Percentiles rank a stretch among this genome's conserved stretches.
These are phyloP conservation scores for Agonopterix heracliana DNA, from an alignment of 2,888 invertebrate species.

Conservation along the genomic window DNA sequence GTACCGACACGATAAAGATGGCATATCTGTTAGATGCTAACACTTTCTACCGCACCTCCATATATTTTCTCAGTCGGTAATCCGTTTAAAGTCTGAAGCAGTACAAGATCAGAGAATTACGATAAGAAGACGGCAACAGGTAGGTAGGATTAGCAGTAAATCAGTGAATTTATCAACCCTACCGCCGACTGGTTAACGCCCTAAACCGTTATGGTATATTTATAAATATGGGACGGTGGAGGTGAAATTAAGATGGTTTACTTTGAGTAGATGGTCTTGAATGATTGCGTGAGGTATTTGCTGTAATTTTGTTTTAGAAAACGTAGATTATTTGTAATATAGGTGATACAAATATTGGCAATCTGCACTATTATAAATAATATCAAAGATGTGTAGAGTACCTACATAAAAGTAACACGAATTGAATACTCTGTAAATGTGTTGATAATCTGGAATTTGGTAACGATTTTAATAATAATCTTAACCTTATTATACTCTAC, in stretches of 20 bases:
- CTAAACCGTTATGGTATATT: constrained; percentile 9
- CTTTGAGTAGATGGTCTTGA: not conserved
- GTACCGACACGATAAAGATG: not conserved
- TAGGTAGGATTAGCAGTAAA: constrained; percentile 12
- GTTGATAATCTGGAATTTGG: too few species aligned
- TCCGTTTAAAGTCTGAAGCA: constrained; percentile 9
- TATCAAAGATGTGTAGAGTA: too few species aligned
- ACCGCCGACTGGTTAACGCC: constrained; percentile 1
- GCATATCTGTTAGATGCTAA: not conserved
- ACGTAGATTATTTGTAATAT: too few species aligned
- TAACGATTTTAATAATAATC: too few species aligned
- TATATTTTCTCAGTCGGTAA: constrained; percentile 3
- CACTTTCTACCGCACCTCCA: constrained; percentile 5
- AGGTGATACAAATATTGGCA: too few species aligned
- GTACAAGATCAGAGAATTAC: constrained; percentile 6
- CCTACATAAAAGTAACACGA: too few species aligned
- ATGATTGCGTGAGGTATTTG: not conserved
- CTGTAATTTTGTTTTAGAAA: too few species aligned
- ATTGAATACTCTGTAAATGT: too few species aligned
- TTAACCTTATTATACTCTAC: too few species aligned
- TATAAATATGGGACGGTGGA: constrained; percentile 8
- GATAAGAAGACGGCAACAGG: constrained; percentile 9
- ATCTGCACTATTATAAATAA: too few species aligned
- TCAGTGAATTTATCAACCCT: constrained; percentile 11
- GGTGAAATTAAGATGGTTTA: constrained; percentile 4